Base-by-base conservation (phyloP, 2,797 vertebrate species). In the Ceryle rudis region DNA sequence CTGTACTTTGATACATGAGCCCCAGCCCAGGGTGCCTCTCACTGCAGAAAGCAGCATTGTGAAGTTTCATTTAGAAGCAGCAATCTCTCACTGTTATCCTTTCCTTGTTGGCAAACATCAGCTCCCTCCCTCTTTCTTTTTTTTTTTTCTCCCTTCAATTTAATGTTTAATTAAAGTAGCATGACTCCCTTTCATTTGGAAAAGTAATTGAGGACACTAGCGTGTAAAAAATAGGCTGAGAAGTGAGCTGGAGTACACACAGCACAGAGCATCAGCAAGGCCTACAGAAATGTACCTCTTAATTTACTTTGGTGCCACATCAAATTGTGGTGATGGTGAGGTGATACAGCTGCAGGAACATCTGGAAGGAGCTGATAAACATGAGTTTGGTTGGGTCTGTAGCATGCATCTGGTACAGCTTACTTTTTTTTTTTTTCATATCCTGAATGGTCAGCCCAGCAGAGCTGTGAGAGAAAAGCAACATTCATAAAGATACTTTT, bases 81-180 rank as follows among this genome's bases (percentile, higher is more conserved):
- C 81, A 90, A 67, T 95, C 82, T 95, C 94, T 96, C 81, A 77
- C 83, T 4, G 3, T 82, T 95, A 90, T 87, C 90, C 94, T 82
- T 90, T 90, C 78, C 85, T 95, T 16, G 3, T 67, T 93, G 90
- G 93, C 77, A 96, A 96, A 95, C 86, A 94, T 86, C 88, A 90
- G 60, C 83, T 92, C 42, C 78, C 80, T 94, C 85, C 44, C 51
- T 67, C 54, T 37, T 42, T 62, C 64, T 65, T 52, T 54, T 67
- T 77, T 62, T 42, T 46, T 41, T 9, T 8, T 1, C 29, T 65
- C 55, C 46, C 39, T 93, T 86, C 95, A 95, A 95, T 96, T 97
- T 92, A 82, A 90, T 95, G 90, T 96, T 95, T 95, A 95, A 97
- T 97, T 96, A 95, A 97, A 97, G 81, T 89, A 92, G 60, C 91